Base-by-base conservation (phyloP, 2,888 invertebrate genomes). In the Limnephilus lunatus region DNA sequence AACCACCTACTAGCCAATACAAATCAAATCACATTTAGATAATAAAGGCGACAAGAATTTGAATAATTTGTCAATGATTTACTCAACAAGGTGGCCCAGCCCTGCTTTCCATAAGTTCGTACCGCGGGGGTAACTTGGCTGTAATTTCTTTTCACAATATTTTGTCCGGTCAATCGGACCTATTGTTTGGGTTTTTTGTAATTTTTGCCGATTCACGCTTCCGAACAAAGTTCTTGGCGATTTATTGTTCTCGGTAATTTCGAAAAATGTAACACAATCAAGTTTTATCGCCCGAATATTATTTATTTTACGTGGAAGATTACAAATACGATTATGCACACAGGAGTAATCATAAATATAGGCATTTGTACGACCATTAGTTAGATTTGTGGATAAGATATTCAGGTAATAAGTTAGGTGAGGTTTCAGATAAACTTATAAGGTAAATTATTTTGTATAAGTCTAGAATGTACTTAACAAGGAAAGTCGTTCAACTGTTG, bases 81-180 rank as follows among this genome's bases (percentile, higher is more conserved):
- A 12, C 14, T 15, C 1, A 15, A 48, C 2, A 68, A 68, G 68
- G 19, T 68, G 7, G 68, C 25, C 9, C 7, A 68, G 7, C 68
- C 68, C 68, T 68, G 68, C 25, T 68, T 68, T 68, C 25, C 68
- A 9, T 39, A 85, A 85, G 35, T 39, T 85, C 39, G 39, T 85
- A 39, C 85, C 25, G n/a, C 85, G 44, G 44, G 44, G 86, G 35
- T 86, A 44, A 35, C 86, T 86, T 86, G 81, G 44, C 91, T 32
- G 86, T 92, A 91, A 93, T 92, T 93, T 93, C 93, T 93, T 93
- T 93, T 92, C 93, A 93, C 90, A 93, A 93, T 93, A 92, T 93
- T 93, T 91, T 91, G 93, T 92, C 92, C 91, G 92, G 90, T 92
- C 90, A 91, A 83, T 91, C 91, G 92, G 88, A 85, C 81, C 90